Percentiles rank a stretch among this genome's conserved stretches.
These are phyloP conservation scores for Chinchilla lanigera DNA, from an alignment of 2,113 vertebrate genomes.

Conservation along the genomic window DNA sequence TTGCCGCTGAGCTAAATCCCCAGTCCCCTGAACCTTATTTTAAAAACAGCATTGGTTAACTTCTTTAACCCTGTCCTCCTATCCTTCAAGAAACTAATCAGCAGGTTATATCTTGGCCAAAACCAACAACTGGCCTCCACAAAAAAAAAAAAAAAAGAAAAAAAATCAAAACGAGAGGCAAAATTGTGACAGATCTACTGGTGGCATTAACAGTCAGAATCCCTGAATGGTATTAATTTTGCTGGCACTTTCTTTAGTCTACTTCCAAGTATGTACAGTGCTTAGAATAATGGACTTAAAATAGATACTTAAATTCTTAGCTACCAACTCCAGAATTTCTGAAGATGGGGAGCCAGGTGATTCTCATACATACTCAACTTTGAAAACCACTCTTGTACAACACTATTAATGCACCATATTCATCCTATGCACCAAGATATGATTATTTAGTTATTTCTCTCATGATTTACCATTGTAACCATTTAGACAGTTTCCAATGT, in stretches of 20 bases:
- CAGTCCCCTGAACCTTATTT: neutral
- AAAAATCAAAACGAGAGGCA: neutral
- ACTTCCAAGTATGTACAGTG: neutral
- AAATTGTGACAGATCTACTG: slow-evolving; percentile 2
- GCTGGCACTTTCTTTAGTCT: neutral
- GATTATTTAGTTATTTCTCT: neutral
- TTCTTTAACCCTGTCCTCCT: neutral
- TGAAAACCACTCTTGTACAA: neutral
- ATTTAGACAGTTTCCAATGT: neutral
- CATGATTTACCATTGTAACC: neutral
- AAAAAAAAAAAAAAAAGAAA: neutral
- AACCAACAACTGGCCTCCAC: neutral
- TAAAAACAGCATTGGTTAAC: neutral
- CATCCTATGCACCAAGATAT: neutral
- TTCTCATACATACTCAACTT: neutral
- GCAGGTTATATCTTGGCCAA: neutral
- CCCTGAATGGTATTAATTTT: neutral
- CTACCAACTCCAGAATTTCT: neutral
- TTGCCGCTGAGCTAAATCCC: no score
- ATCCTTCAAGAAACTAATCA: slow-evolving; percentile 13
- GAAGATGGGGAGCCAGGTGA: neutral
- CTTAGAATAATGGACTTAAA: neutral
- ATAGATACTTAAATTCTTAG: neutral
- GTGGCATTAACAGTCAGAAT: neutral
- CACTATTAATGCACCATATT: neutral